Base-by-base conservation (phyloP, 1,140 invertebrate genomes). In the Megathymus violae region DNA sequence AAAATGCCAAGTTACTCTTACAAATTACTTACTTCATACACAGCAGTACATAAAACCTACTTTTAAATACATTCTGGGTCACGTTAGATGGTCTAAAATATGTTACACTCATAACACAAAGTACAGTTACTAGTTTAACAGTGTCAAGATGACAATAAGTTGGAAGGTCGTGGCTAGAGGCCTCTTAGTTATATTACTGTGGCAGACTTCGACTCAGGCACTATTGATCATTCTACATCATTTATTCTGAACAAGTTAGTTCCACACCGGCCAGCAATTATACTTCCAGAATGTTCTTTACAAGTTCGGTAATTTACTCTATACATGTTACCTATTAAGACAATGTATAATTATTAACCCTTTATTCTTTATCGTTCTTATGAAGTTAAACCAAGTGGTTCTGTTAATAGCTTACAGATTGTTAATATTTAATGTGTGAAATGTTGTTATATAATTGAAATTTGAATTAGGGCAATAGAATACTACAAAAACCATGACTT, bases 141-240 rank as follows among this genome's bases (percentile, higher is more conserved):
- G 15, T 16, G 9, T 25, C 15, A 13, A 16, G 15, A 47, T 3
- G 19, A 22, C 2, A 22, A 22, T 43, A 44, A 19, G 3, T 44
- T 11, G 10, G 17, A 40, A 58, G 27, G 43, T 60, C 16, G 50
- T 16, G 59, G 34, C n/a, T n/a, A n/a, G n/a, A n/a, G 41, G 52
- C 14, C 25, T 56, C 52, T 64, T 85, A 82, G 82, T 82, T 80
- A 76, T 67, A 69, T 82, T 84, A 84, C 75, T 74, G 69, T 67
- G 51, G 71, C 69, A 64, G 67, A 71, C 71, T 72, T 62, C 58
- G 63, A 50, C 59, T 66, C 59, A 61, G 48, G 47, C 64, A 36
- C 67, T 85, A 85, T 84, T 84, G 79, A 86, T 83, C 76, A 80
- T 76, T 77, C 74, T 59, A 80, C 79, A 69, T 79, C 73, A 78